Evolutionary conservation across 1,140 invertebrate species (phyloP).

Genomic region (Lasaia peninsularis): DNA sequence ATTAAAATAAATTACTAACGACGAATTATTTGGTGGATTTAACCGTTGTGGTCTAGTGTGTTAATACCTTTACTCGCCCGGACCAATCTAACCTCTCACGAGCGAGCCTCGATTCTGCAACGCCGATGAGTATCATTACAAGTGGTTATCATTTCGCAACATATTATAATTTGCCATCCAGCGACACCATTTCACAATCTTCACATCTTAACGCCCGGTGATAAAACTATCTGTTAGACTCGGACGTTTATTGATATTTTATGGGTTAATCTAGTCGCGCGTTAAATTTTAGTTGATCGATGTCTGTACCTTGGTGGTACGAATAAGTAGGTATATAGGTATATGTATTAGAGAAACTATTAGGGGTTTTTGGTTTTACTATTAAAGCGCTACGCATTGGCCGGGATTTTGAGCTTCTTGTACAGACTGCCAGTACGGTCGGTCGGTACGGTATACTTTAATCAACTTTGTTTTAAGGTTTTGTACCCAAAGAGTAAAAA

Average conservation of each 20-base stretch:
- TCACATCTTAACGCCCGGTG: constrained; percentile 14
- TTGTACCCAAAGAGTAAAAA: too few relatives aligned
- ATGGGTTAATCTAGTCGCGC: neutral
- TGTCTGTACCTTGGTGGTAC: constrained; percentile 16
- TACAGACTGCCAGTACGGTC: too few relatives aligned
- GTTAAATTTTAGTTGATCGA: neutral
- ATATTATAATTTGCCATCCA: constrained; percentile 41
- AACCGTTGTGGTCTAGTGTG: too few relatives aligned
- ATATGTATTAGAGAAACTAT: too few relatives aligned
- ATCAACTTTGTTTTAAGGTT: too few relatives aligned
- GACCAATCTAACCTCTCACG: constrained; percentile 49
- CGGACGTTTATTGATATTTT: neutral
- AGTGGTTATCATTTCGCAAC: constrained; percentile 52
- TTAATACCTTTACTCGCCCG: constrained; percentile 27
- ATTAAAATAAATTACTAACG: too few relatives aligned
- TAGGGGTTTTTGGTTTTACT: too few relatives aligned
- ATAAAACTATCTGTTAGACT: neutral
- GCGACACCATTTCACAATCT: constrained; percentile 33
- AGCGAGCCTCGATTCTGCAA: constrained; percentile 42
- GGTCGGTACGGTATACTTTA: too few relatives aligned
- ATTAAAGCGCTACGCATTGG: too few relatives aligned
- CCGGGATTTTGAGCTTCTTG: too few relatives aligned
- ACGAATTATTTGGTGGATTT: too few relatives aligned
- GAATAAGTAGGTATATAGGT: too few relatives aligned
- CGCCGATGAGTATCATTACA: constrained; percentile 40